A percentile compares a stretch with the other conserved stretches of the same genome.
Conservation (phyloP, 2,113 vertebrate genomes). For the Blennius ocellaris region DNA sequence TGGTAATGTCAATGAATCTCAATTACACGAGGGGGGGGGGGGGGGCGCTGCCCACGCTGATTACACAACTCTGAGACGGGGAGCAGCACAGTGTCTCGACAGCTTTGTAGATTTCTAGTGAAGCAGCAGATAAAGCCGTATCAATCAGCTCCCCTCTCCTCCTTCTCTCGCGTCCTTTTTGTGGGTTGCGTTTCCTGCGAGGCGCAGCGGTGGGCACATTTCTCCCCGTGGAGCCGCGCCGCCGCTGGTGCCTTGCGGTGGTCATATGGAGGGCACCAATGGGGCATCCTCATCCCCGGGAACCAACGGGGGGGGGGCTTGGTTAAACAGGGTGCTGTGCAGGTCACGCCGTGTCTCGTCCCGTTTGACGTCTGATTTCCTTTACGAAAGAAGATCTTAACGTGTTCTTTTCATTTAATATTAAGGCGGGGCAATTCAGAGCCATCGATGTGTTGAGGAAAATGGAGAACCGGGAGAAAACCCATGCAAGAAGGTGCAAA, state of each 20-base stretch:
- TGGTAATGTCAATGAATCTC: slow-evolving; percentile 37
- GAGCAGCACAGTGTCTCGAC: not conserved
- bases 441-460: too few species aligned
- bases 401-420: too few species aligned
- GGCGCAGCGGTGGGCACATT: not conserved
- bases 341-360: slow-evolving; percentile 19
- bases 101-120: not conserved
- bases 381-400: slow-evolving; percentile 51
- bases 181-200: not conserved
- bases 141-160: slow-evolving; percentile 19
- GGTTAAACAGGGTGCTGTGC: slow-evolving; percentile 40
- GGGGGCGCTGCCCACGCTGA: slow-evolving; percentile 18
- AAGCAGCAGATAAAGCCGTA: slow-evolving; percentile 12
- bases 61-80: not conserved
- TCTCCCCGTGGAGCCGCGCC: slow-evolving; percentile 10
- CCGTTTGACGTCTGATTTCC: slow-evolving; percentile 40
- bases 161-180: not conserved
- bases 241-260: slow-evolving; percentile 29
- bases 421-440: too few species aligned
- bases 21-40: slow-evolving; percentile 16
- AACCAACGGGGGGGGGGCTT: slow-evolving; percentile 33
- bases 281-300: slow-evolving; percentile 10
- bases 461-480: too few species aligned
- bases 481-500: too few species aligned
- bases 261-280: slow-evolving; percentile 43